phyloP scores from a whole-genome alignment of 2,888 invertebrate species.

The Lobophora halterata region DNA sequence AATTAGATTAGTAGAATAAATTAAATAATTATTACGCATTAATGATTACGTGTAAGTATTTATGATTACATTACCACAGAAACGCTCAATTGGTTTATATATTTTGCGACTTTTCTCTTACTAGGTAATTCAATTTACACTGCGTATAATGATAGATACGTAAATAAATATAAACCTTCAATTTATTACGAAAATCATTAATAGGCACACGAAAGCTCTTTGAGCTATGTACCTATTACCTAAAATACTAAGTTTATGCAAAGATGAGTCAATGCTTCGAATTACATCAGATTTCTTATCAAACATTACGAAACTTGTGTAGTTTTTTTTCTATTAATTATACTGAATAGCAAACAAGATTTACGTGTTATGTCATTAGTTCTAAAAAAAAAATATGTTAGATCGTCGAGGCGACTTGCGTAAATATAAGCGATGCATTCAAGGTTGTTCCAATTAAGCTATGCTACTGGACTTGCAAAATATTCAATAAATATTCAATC shows the following conservation, averaged over 20 bases:
- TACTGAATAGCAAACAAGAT: slow-evolving; percentile 14
- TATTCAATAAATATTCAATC: no score
- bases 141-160: no score
- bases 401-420: slow-evolving; percentile 46
- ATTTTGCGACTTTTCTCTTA: no score
- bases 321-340: slow-evolving; percentile 7
- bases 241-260: slow-evolving; percentile 3
- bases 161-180: no score
- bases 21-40: slow-evolving; percentile 25
- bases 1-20: slow-evolving; percentile 20
- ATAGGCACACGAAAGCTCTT: no score
- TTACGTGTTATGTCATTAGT: slow-evolving; percentile 51
- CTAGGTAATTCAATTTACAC: no score
- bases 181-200: no score
- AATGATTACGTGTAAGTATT: slow-evolving; percentile 13
- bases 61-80: slow-evolving; percentile 7
- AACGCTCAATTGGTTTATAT: no score
- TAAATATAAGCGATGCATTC: slow-evolving; percentile 60
- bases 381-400: no score
- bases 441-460: slow-evolving; percentile 57
- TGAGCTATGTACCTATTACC: no score
- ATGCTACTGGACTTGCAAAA: slow-evolving; percentile 35
- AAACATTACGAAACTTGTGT: slow-evolving; percentile 9
- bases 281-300: not conserved
- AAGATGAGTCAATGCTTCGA: slow-evolving; percentile 4